phyloP scores from a whole-genome alignment of 2,797 vertebrate species.

The Mycteria americana region DNA sequence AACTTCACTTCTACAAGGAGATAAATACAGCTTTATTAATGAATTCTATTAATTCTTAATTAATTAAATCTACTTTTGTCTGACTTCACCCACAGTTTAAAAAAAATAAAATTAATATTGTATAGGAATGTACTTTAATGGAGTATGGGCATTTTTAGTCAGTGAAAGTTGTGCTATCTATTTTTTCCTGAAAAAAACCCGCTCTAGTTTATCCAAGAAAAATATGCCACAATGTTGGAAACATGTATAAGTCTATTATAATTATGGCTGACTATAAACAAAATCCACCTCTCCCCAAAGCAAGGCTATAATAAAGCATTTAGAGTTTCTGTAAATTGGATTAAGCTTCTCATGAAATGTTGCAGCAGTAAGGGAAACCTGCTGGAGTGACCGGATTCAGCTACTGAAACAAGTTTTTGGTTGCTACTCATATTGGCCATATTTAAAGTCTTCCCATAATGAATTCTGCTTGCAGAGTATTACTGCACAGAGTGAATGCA shows the following conservation, averaged over 20 bases:
- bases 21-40: background rate
- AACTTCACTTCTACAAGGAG: background rate
- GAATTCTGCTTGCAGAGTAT: background rate
- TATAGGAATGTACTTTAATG: background rate
- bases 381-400: background rate
- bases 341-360: background rate
- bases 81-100: background rate
- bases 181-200: background rate
- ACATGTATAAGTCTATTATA: background rate
- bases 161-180: background rate
- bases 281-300: background rate
- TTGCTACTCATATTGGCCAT: fast-evolving
- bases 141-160: background rate
- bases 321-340: background rate
- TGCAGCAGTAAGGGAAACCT: background rate
- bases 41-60: background rate
- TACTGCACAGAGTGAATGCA: background rate
- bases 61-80: background rate
- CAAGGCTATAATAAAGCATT: background rate
- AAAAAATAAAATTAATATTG: background rate
- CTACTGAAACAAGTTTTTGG: background rate
- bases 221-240: fast-evolving
- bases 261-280: background rate
- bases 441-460: background rate
- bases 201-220: background rate